Evolutionary conservation across 2,113 vertebrate species (phyloP).

Genomic region (Dicentrarchus labrax): DNA sequence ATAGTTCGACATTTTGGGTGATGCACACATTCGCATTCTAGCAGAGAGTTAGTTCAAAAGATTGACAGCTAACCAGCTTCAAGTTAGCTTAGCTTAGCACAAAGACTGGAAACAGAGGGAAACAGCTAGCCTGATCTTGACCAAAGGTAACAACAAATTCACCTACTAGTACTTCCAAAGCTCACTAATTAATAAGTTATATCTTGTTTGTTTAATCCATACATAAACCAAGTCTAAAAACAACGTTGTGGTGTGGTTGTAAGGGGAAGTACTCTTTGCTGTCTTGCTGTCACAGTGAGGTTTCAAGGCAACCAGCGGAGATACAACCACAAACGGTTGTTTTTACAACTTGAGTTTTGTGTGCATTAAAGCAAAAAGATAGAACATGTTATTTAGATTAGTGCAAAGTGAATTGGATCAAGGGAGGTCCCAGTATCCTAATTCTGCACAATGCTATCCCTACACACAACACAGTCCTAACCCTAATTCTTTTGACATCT

Average conservation of each 20-base stretch:
- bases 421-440: too few relatives aligned
- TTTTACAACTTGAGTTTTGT: neutral
- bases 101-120: neutral
- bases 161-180: neutral
- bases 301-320: neutral
- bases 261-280: neutral
- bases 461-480: too few relatives aligned
- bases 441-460: too few relatives aligned
- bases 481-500: too few relatives aligned
- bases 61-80: neutral
- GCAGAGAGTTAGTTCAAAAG: neutral
- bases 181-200: neutral
- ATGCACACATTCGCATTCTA: neutral
- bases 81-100: constrained; percentile 1
- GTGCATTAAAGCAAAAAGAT: neutral
- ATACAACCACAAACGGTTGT: neutral
- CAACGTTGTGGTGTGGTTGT: neutral
- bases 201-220: neutral
- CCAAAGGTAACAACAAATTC: neutral
- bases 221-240: neutral
- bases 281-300: neutral
- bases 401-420: too few relatives aligned
- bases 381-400: neutral
- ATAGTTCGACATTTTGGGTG: neutral
- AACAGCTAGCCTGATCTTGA: neutral